Evolutionary conservation across 2,888 invertebrate genomes (phyloP).

Genomic region (Volucella inflata): DNA sequence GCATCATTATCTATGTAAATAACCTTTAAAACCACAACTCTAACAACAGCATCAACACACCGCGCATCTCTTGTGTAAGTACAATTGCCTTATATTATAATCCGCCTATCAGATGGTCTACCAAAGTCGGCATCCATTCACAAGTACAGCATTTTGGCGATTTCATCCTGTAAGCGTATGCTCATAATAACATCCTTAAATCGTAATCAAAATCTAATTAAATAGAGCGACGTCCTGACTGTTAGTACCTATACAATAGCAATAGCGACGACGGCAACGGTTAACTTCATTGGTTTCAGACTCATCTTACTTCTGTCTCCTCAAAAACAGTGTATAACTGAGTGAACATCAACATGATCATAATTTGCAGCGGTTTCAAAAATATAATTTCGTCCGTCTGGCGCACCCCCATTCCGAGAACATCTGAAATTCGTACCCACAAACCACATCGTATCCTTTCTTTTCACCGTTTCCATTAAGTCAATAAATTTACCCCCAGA

Average conservation of each 20-base stretch:
- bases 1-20: slow-evolving; percentile 40
- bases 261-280: slow-evolving; percentile 12
- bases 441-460: slow-evolving; percentile 46
- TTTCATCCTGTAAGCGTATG: slow-evolving; percentile 22
- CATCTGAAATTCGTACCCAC: slow-evolving; percentile 8
- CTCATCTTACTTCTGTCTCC: neutral
- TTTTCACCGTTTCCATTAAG: slow-evolving; percentile 37
- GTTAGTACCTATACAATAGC: too few species aligned
- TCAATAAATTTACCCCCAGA: slow-evolving; percentile 38
- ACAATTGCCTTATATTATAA: slow-evolving; percentile 47
- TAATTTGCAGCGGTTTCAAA: slow-evolving; percentile 50
- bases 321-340: slow-evolving; percentile 1
- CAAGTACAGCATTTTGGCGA: slow-evolving; percentile 33
- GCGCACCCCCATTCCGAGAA: neutral
- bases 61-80: slow-evolving; percentile 48
- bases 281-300: slow-evolving; percentile 37
- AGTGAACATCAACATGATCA: slow-evolving; percentile 27
- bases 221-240: slow-evolving; percentile 39
- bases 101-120: slow-evolving; percentile 37
- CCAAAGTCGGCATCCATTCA: slow-evolving; percentile 33
- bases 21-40: slow-evolving; percentile 10
- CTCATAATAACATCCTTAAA: slow-evolving; percentile 31
- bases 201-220: slow-evolving; percentile 62
- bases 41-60: slow-evolving; percentile 18
- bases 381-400: slow-evolving; percentile 38